Conservation (phyloP, 2,113 vertebrate species). For the Balaeniceps rex region DNA sequence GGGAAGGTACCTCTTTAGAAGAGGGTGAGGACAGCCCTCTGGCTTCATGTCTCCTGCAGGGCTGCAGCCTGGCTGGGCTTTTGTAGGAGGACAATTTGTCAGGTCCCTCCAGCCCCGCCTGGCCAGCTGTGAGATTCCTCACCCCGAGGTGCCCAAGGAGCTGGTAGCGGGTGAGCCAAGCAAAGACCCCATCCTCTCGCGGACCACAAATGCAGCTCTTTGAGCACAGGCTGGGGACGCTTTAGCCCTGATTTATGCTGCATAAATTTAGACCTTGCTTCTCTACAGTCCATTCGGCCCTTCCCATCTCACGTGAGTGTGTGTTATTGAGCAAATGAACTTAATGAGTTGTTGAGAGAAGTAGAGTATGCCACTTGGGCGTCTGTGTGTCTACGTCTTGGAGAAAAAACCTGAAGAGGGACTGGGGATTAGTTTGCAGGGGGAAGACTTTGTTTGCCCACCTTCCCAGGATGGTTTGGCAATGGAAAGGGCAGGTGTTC, state of each 20-base stretch:
- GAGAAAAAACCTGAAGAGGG: not conserved
- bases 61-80: not conserved
- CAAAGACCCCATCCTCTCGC: not conserved
- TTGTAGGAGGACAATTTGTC: not conserved
- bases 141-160: not conserved
- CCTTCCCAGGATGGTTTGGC: not conserved
- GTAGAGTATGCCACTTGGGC: not conserved
- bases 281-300: not conserved
- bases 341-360: not conserved
- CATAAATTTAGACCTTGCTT: not conserved
- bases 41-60: accelerated
- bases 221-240: not conserved
- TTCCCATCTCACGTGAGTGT: not conserved
- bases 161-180: not conserved
- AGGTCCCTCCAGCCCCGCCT: not conserved
- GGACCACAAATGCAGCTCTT: accelerated
- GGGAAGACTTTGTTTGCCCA: not conserved
- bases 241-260: not conserved
- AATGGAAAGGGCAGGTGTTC: not conserved
- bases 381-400: not conserved
- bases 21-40: not conserved
- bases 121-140: not conserved
- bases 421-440: not conserved
- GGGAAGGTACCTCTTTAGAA: not conserved
- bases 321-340: not conserved